phyloP scores from a whole-genome alignment of 2,113 vertebrate genomes.

The Fregetta grallaria region DNA sequence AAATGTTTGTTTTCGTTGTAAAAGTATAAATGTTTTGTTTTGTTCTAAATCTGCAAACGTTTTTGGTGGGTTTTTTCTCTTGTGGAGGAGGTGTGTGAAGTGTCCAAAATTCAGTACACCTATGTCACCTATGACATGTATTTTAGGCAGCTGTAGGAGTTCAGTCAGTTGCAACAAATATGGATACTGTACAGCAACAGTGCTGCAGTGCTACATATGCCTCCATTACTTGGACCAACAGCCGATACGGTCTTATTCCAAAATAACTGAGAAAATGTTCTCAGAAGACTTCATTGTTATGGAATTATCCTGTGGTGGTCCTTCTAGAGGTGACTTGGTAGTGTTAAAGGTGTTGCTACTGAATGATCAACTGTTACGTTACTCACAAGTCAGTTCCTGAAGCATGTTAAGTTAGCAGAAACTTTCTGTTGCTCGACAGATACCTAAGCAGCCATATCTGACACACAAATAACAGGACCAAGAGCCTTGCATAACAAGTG shows the following conservation, averaged over 20 bases:
- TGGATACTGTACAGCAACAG: neutral
- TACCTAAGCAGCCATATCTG: neutral
- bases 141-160: neutral
- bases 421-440: neutral
- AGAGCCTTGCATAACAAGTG: neutral
- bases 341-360: neutral
- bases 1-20: neutral
- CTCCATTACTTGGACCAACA: neutral
- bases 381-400: neutral
- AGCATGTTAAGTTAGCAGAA: neutral
- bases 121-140: accelerated
- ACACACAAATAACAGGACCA: neutral
- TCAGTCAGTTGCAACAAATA: neutral
- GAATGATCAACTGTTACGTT: neutral
- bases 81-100: neutral
- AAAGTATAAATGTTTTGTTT: neutral
- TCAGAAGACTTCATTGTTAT: neutral
- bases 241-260: neutral
- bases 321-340: neutral
- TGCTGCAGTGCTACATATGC: neutral
- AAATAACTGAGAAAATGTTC: neutral
- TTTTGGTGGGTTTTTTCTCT: neutral
- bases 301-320: neutral
- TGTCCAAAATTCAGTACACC: neutral
- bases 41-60: neutral